A percentile compares a stretch with the other conserved stretches of the same genome.
Conservation (phyloP, 2,797 vertebrate species). For the Girardinus metallicus region DNA sequence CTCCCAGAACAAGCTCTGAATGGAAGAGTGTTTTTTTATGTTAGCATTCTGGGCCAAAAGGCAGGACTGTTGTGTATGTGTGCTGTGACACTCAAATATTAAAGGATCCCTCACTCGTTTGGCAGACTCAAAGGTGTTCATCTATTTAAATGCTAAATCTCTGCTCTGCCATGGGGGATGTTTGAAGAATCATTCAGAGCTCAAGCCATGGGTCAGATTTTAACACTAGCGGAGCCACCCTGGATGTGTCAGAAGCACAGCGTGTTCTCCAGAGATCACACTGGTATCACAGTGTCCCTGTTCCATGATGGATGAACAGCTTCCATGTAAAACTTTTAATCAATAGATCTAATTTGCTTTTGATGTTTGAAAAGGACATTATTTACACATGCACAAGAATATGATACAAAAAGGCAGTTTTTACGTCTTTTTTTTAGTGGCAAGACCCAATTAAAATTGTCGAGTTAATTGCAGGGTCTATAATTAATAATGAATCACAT, state of each 20-base stretch:
- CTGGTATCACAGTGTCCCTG: not conserved
- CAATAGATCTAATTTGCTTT: not conserved
- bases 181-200: not conserved
- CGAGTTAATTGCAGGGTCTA: not conserved
- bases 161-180: not conserved
- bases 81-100: conserved; percentile 36
- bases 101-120: conserved; percentile 22
- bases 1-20: conserved; percentile 45
- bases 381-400: not conserved
- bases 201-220: not conserved
- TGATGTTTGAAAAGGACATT: not conserved
- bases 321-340: not conserved
- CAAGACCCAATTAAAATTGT: not conserved
- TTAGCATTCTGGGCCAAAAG: conserved; percentile 50
- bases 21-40: conserved; percentile 56
- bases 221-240: not conserved
- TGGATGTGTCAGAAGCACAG: conserved; percentile 5
- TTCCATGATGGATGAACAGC: conserved; percentile 1
- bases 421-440: not conserved
- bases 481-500: not conserved
- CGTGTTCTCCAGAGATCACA: conserved; percentile 11
- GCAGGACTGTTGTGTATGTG: conserved; percentile 24
- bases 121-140: conserved; percentile 9
- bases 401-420: not conserved
- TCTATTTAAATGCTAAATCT: not conserved